Base-by-base conservation (phyloP, 1,140 invertebrate species). In the Chlorops oryzae region DNA sequence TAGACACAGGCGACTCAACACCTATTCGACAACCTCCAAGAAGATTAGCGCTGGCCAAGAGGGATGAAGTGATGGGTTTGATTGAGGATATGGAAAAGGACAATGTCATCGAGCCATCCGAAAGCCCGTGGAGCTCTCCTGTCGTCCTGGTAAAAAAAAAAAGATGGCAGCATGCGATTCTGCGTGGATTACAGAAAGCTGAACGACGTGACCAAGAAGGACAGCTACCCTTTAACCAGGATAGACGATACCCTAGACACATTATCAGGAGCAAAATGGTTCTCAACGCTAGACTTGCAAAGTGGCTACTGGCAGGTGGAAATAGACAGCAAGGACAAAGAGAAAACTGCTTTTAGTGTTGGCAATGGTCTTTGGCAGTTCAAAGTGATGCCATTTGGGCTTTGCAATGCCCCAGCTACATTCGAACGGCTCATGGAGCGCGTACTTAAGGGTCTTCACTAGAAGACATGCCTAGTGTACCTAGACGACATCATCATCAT, bases 161-260 rank as follows among this genome's bases (percentile, higher is more conserved):
- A n/a, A n/a, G n/a, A n/a, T n/a, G n/a, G n/a, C n/a, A n/a, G n/a
- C n/a, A n/a, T n/a, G n/a, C n/a, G 38, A 20, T 40, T 44, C 23
- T 44, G 42, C 23, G 25, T 44, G 5, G 42, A 34, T 21, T 46
- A 46, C n/a, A 15, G 27, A 18, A n/a, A 24, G 5, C 17, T 46
- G 17, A 46, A 46, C 22, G 15, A 32, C 3, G 21, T 46, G 25
- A 46, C 43, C 7, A 3, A 5, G 7, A 17, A 32, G 32, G 43
- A 32, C 21, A 15, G 21, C 3, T 46, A 46, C 21, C 74, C 75
- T 5, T 56, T 77, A 9, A 72, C 74, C 2, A 48, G 65, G 28
- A 73, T 78, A 5, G 74, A 77, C 39, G 73, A 76, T 20, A 47
- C 70, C 7, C 56, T 79, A 5, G 57, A 74, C 23, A 47, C 48